Percentiles rank a stretch among this genome's conserved stretches.
phyloP scores from a whole-genome alignment of 2,888 invertebrate genomes.

The Cheilosia variabilis region DNA sequence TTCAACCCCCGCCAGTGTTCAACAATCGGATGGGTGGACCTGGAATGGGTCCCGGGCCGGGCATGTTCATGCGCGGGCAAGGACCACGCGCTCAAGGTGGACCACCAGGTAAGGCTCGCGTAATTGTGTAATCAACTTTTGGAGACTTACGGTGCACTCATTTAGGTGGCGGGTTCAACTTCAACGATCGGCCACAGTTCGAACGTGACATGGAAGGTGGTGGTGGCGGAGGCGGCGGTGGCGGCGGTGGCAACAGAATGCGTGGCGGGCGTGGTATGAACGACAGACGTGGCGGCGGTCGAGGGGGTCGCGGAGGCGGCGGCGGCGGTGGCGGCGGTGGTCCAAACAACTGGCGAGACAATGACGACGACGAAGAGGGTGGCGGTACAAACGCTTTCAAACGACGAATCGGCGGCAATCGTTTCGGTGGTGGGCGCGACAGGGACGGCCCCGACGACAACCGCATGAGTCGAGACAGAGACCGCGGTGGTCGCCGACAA shows the following conservation, averaged over 20 bases:
- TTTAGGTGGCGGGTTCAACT: slow-evolving; percentile 66
- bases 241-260: slow-evolving; percentile 63
- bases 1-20: slow-evolving; percentile 81
- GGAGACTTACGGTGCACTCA: slow-evolving; percentile 4
- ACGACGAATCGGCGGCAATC: slow-evolving; percentile 78
- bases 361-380: slow-evolving; percentile 79
- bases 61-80: slow-evolving; percentile 76
- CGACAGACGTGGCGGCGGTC: slow-evolving; percentile 76
- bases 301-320: slow-evolving; percentile 78
- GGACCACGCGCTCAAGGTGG: slow-evolving; percentile 76
- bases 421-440: slow-evolving; percentile 79
- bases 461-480: slow-evolving; percentile 62
- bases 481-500: slow-evolving; percentile 54
- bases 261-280: slow-evolving; percentile 67
- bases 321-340: slow-evolving; percentile 79
- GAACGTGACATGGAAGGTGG: slow-evolving; percentile 77
- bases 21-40: slow-evolving; percentile 81
- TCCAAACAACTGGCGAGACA: slow-evolving; percentile 81
- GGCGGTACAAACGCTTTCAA: slow-evolving; percentile 78
- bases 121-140: neutral
- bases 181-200: slow-evolving; percentile 75
- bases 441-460: slow-evolving; percentile 77
- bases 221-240: no score
- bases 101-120: slow-evolving; percentile 58
- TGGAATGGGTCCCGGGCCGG: slow-evolving; percentile 71